Evolutionary conservation across 2,888 invertebrate genomes (phyloP), one percentile per base, ranked within the genome.

Genomic region (Stomorhina lunata): DNA sequence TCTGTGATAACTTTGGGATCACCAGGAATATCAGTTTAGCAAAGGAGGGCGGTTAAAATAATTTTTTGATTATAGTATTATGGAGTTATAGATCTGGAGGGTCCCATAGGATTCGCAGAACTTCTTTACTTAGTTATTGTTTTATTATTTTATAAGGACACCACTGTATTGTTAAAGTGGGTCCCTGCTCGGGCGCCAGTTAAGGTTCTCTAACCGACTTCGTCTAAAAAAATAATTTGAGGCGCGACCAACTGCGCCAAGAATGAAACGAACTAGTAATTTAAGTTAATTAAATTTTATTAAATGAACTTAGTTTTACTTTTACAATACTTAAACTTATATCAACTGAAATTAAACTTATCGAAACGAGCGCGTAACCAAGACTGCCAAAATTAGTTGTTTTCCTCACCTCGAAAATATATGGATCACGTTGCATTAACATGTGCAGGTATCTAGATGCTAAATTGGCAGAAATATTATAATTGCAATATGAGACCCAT

Each of bases 181-280:
- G 50, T 50, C 20, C 50, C 20, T 50, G 50, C 50, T 50, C 50
- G 50, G 50, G 50, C 50, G 50, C 50, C 50, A 50, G 50, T 50
- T 50, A 50, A 50, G 25, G 50, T 7, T 25, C 9, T 50, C 25
- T 4, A 7, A 50, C 9, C 25, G 22, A 15, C 6, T 6, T 20
- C 7, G 6, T 3, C 25, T 7, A 50, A 50, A 50, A 50, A 50
- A 50, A 25, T 20, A 2, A 50, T n/a, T 50, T 22, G 25, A 50
- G 50, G 50, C 25, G 9, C 50, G n/a, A 6, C 10, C 20, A 20
- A 50, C 50, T 2, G 22, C 25, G 25, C 50, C 50, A 9, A n/a
- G n/a, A n/a, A n/a, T n/a, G n/a, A n/a, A n/a, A n/a, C n/a, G n/a
- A n/a, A n/a, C n/a, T n/a, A n/a, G n/a, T n/a, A n/a, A n/a, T n/a